Percentiles rank a stretch among this genome's conserved stretches.
These are phyloP conservation scores for Scolopax bukidnonensis DNA, from an alignment of 2,797 vertebrate genomes.

Conservation along the genomic window DNA sequence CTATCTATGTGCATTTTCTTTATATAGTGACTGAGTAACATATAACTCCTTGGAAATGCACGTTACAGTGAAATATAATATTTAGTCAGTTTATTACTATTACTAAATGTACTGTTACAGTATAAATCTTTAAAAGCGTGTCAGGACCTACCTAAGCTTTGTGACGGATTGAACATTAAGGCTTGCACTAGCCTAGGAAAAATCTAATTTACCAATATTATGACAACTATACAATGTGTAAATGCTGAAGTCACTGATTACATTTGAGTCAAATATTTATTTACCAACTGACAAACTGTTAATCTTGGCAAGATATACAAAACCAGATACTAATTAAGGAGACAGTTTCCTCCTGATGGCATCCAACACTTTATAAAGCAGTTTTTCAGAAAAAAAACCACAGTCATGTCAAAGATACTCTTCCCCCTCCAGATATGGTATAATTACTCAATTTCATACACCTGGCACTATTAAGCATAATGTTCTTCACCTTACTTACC, in stretches of 20 bases:
- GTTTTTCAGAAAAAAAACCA: background rate
- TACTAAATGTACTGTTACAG: constrained; percentile 26
- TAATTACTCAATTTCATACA: background rate
- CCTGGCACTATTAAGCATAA: background rate
- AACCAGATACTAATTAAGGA: constrained; percentile 31
- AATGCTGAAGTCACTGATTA: constrained; percentile 57
- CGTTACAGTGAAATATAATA: constrained; percentile 9
- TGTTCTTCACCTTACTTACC: rapidly evolving
- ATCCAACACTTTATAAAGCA: background rate
- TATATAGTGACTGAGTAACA: background rate
- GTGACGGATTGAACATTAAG: constrained; percentile 36
- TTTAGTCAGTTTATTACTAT: constrained; percentile 44
- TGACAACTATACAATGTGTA: constrained; percentile 23
- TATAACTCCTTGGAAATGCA: background rate
- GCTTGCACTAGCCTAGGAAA: constrained; percentile 17
- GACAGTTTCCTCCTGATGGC: background rate
- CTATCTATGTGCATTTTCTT: background rate
- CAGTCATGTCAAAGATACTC: background rate
- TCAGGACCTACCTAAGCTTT: constrained; percentile 47
- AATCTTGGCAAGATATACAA: constrained; percentile 4
- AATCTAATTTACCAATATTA: constrained; percentile 47
- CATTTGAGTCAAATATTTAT: constrained; percentile 50
- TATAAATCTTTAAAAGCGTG: constrained; percentile 38
- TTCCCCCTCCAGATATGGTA: rapidly evolving
- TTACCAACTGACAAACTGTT: constrained; percentile 41